These are phyloP conservation scores for Neofelis nebulosa DNA, from an alignment of 2,113 vertebrate genomes.

Conservation along the genomic window DNA sequence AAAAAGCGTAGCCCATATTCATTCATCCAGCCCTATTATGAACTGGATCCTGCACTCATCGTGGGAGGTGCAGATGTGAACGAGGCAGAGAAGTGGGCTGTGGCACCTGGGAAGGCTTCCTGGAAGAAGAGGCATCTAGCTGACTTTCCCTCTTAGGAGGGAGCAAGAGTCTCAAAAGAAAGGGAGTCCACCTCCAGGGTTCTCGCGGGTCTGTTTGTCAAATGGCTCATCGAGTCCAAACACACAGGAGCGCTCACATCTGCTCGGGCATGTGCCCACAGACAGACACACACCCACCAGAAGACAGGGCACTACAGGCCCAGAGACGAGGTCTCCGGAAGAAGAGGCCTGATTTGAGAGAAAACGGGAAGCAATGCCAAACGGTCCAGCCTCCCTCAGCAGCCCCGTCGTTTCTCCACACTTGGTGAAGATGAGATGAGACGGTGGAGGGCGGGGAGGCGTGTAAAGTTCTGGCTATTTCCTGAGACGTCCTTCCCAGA, in stretches of 20 bases:
- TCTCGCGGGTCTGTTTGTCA: neutral
- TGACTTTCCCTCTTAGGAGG: neutral
- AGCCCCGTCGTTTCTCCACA: neutral
- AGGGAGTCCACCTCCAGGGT: neutral
- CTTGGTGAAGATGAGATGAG: neutral
- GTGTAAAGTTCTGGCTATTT: conserved; percentile 66
- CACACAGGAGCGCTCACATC: too few relatives aligned
- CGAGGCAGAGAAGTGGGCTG: neutral
- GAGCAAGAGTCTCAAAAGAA: neutral
- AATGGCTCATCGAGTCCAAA: neutral
- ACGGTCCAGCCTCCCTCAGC: neutral
- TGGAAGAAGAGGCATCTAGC: neutral
- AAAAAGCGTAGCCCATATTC: neutral
- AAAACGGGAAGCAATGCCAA: conserved; percentile 3
- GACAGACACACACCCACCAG: neutral
- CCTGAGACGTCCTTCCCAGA: conserved; percentile 64
- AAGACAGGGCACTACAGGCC: neutral
- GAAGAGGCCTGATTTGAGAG: neutral
- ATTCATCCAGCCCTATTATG: neutral
- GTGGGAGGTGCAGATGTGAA: neutral
- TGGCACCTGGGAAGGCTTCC: neutral
- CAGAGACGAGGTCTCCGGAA: rapidly evolving
- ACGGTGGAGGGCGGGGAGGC: neutral
- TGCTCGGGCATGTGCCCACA: rapidly evolving
- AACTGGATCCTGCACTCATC: neutral